Evolutionary conservation across 2,888 invertebrate genomes (phyloP), one percentile per base, ranked within the genome.

Genomic region (Microplitis deprimator): DNA sequence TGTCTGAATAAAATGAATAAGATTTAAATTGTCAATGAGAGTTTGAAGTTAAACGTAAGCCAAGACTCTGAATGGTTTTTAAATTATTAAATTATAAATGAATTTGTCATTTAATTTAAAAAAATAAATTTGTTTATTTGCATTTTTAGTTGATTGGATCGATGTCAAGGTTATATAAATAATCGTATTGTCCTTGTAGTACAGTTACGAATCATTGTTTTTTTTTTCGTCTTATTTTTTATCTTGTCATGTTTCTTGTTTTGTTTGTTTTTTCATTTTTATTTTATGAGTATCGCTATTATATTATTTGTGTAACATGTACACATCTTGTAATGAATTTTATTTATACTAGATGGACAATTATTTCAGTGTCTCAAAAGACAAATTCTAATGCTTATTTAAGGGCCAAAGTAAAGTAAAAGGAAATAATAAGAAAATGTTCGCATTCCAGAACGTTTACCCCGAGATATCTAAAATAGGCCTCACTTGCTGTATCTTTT

Each of bases 401-500:
- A 71, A 71, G 71, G 71, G 61, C 71, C 71, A 71, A 13, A 39
- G 39, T 38, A 71, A 6, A 39, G 39, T 38, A 71, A 71, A 71
- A 71, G 39, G 39, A 71, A 71, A 39, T 61, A 71, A 71, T 62
- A 59, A 38, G 61, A 13, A 62, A 71, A 71, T 39, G 59, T 70
- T 59, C 70, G 70, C 59, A 70, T 70, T 50, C 70, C 61, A 82
- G 84, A 81, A 81, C 84, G 81, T 84, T 84, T 84, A 84, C 84
- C 84, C 84, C 84, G 81, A 17, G 80, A 62, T 39, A 64, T 79
- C 81, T 82, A 84, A 84, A 84, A 84, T 84, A 84, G 84, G 80
- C 79, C 78, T 39, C 60, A 39, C 16, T 59, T n/a, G 59, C 61
- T 71, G 62, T 38, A 29, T 39, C 71, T 59, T 29, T 20, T 61